Conservation (phyloP, 1,140 invertebrate genomes). For the Pseudoatta argentina region DNA sequence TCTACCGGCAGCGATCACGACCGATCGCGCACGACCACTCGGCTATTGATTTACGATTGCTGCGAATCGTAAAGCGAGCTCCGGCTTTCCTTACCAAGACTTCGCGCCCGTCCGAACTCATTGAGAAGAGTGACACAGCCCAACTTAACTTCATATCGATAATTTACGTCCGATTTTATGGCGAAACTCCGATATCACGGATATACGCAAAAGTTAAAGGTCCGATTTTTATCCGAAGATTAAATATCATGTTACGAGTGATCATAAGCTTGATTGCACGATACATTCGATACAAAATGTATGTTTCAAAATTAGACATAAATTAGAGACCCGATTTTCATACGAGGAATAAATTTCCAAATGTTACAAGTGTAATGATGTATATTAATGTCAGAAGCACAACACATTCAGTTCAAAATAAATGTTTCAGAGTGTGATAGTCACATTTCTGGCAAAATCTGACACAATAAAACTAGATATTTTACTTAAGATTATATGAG, state of each 20-base stretch:
- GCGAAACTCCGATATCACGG: neutral
- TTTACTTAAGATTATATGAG: neutral
- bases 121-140: neutral
- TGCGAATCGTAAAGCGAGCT: constrained; percentile 65
- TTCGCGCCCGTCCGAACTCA: constrained; percentile 36
- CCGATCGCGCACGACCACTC: constrained; percentile 33
- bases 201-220: neutral
- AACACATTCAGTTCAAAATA: neutral
- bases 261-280: neutral
- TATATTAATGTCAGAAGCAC: neutral
- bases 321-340: too few species aligned
- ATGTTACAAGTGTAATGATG: neutral
- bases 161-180: constrained; percentile 27
- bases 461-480: constrained; percentile 11
- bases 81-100: constrained; percentile 47
- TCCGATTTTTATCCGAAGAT: neutral
- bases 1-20: constrained; percentile 58
- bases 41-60: constrained; percentile 65
- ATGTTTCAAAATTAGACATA: neutral
- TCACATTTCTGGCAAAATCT: neutral
- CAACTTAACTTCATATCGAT: neutral
- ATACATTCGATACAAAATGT: neutral
- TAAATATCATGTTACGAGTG: neutral
- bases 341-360: neutral
- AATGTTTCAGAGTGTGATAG: neutral